phyloP scores from a whole-genome alignment of 2,113 vertebrate genomes.

The Phalacrocorax aristotelis region DNA sequence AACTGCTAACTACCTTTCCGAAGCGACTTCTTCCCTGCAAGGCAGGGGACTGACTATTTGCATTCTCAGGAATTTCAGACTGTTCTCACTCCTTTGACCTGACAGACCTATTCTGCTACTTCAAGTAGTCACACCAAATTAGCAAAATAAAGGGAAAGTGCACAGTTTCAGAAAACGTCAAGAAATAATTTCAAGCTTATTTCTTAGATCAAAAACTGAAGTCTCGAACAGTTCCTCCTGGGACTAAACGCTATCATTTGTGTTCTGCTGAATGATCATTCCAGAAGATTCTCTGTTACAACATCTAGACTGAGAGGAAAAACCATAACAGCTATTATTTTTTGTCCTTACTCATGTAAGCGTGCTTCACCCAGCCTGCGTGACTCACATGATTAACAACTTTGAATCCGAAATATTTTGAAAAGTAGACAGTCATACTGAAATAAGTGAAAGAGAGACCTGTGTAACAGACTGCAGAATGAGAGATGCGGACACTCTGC shows the following conservation, averaged over 20 bases:
- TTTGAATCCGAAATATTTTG: not conserved
- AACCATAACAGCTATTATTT: not conserved
- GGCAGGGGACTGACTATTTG: not conserved
- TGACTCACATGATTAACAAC: not conserved
- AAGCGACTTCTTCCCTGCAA: not conserved
- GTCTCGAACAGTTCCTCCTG: not conserved
- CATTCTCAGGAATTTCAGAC: not conserved
- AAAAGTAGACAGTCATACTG: not conserved
- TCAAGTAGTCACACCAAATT: not conserved
- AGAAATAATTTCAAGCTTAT: not conserved
- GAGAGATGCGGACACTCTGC: not conserved
- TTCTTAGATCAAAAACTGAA: not conserved
- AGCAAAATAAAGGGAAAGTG: not conserved
- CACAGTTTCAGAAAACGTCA: not conserved
- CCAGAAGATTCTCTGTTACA: not conserved
- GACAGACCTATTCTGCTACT: not conserved
- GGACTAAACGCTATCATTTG: not conserved
- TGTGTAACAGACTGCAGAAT: not conserved
- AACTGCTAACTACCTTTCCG: not conserved
- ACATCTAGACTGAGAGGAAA: not conserved
- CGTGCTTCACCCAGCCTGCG: not conserved
- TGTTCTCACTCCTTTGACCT: not conserved
- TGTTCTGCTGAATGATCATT: not conserved
- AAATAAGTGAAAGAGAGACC: not conserved
- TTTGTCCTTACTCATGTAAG: not conserved